Evolutionary conservation across 2,797 vertebrate species (phyloP).

Genomic region (Cichlasoma orientale): DNA sequence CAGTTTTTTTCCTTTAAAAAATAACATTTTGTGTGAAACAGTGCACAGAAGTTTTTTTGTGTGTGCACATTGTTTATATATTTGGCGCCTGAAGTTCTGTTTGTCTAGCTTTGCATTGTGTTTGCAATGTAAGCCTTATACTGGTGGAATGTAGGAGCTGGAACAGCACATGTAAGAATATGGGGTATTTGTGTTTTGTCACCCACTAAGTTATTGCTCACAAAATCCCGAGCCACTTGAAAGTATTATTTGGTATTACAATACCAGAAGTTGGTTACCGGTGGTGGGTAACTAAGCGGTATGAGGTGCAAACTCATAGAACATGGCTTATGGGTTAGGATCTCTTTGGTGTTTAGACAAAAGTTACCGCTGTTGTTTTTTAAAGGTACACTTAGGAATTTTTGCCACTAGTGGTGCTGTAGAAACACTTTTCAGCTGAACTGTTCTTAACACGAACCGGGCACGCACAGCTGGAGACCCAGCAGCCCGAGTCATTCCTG

Average conservation of each 20-base stretch:
- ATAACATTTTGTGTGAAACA: background rate
- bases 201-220: too few species aligned
- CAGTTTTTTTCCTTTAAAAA: background rate
- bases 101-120: background rate
- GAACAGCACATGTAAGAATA: background rate
- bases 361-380: background rate
- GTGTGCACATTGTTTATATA: background rate
- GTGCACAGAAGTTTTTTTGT: background rate
- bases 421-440: background rate
- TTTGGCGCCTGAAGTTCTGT: background rate
- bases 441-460: too few species aligned
- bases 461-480: background rate
- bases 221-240: too few species aligned
- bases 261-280: background rate
- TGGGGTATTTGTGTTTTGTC: too few species aligned
- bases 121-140: background rate
- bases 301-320: background rate
- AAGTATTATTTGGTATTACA: too few species aligned
- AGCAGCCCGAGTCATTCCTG: background rate
- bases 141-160: background rate
- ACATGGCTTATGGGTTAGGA: background rate
- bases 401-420: background rate
- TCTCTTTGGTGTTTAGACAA: background rate
- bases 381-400: background rate
- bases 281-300: background rate